phyloP scores from a whole-genome alignment of 2,797 vertebrate genomes.

The Crocidura indochinensis region DNA sequence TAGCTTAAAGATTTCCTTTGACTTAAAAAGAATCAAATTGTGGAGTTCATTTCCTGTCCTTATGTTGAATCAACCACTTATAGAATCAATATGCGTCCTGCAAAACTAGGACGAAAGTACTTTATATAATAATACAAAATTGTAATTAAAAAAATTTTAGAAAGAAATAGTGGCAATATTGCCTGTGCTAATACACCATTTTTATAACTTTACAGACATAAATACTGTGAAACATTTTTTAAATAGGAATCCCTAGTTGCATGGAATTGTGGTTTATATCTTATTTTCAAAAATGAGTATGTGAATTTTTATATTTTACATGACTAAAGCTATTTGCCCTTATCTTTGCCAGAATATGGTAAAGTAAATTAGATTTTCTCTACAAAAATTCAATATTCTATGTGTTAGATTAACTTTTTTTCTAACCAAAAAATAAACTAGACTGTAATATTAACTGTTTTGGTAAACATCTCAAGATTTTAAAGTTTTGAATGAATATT shows the following conservation, averaged over 20 bases:
- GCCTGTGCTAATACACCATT: neutral
- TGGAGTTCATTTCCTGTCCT: slow-evolving; percentile 12
- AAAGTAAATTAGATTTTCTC: neutral
- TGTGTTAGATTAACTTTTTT: neutral
- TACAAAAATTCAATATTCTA: neutral
- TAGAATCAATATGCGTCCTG: neutral
- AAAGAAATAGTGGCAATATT: neutral
- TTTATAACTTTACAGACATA: slow-evolving; percentile 26
- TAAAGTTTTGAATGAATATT: neutral
- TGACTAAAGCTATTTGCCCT: neutral
- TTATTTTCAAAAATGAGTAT: neutral
- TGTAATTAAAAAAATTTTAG: neutral
- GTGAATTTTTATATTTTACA: neutral
- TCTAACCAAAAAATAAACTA: neutral
- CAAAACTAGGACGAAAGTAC: neutral
- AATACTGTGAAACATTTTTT: neutral
- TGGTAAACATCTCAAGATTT: neutral
- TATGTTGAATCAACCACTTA: neutral
- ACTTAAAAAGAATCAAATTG: neutral
- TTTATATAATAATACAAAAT: slow-evolving; percentile 19
- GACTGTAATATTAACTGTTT: slow-evolving; percentile 27
- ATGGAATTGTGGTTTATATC: slow-evolving; percentile 5
- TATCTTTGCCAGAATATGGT: neutral
- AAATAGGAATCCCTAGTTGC: neutral
- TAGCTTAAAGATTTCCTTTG: neutral